phyloP scores from a whole-genome alignment of 2,797 vertebrate species.

The Somateria mollissima region DNA sequence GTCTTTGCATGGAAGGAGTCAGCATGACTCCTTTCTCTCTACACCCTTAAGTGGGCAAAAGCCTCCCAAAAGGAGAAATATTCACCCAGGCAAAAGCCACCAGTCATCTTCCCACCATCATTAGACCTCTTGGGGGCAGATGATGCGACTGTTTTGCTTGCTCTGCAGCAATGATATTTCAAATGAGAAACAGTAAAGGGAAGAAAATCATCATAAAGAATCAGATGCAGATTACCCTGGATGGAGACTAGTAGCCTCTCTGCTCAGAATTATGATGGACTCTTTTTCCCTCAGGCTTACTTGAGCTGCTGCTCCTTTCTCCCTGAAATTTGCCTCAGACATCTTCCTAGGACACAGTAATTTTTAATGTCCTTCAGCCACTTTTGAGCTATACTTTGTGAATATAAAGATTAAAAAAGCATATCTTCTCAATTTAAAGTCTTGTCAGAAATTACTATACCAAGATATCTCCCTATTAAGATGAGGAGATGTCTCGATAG shows the following conservation, averaged over 20 bases:
- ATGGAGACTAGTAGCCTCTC: neutral
- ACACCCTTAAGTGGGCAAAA: neutral
- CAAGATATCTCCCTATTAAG: neutral
- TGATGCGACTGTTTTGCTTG: neutral
- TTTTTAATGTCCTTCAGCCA: neutral
- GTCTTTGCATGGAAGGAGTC: too few species aligned
- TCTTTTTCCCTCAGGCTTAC: neutral
- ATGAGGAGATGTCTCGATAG: neutral
- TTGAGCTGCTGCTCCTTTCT: neutral
- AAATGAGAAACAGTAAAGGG: neutral
- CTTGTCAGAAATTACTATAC: neutral
- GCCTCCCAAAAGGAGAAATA: neutral
- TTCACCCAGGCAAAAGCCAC: neutral
- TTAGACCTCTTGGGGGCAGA: neutral
- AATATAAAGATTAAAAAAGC: neutral
- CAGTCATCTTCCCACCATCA: accelerated
- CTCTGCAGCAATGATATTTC: neutral
- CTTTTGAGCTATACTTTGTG: neutral
- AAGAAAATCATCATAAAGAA: neutral
- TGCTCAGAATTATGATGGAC: neutral
- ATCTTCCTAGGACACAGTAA: neutral
- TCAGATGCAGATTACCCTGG: neutral
- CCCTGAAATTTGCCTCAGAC: neutral
- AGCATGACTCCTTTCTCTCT: neutral
- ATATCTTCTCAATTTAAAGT: neutral